phyloP scores from a whole-genome alignment of 2,888 invertebrate genomes.

The Fragum fragum region DNA sequence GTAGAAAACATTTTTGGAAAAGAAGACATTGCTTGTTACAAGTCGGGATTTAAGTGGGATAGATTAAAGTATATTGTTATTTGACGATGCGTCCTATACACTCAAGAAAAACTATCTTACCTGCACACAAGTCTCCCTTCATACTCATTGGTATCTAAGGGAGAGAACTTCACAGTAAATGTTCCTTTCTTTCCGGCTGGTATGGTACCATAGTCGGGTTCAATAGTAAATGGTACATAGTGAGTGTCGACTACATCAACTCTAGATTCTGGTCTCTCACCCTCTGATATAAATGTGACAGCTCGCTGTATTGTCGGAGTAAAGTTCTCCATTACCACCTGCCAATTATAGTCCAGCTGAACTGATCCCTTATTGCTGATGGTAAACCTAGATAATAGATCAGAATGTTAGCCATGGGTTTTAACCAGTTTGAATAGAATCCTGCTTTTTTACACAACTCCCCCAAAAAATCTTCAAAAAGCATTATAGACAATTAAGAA shows the following conservation, averaged over 20 bases:
- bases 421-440: too few relatives aligned
- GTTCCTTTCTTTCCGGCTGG: conserved; percentile 80
- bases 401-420: too few relatives aligned
- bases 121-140: conserved; percentile 86
- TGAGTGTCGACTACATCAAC: conserved; percentile 78
- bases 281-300: conserved; percentile 83
- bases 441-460: too few relatives aligned
- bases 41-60: too few relatives aligned
- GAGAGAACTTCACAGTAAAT: conserved; percentile 85
- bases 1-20: too few relatives aligned
- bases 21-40: too few relatives aligned
- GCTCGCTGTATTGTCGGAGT: conserved; percentile 79
- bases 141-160: conserved; percentile 85
- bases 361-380: conserved; percentile 84
- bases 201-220: conserved; percentile 84
- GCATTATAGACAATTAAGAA: too few relatives aligned
- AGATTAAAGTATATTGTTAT: too few relatives aligned
- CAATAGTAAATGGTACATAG: conserved; percentile 86
- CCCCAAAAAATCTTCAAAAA: too few relatives aligned
- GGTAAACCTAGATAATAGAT: conserved; percentile 72
- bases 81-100: too few relatives aligned
- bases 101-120: conserved; percentile 67
- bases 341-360: conserved; percentile 85
- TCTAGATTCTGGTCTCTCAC: conserved; percentile 79
- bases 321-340: conserved; percentile 85